Evolutionary conservation across 2,888 invertebrate species (phyloP).

Genomic region (Eledone cirrhosa): DNA sequence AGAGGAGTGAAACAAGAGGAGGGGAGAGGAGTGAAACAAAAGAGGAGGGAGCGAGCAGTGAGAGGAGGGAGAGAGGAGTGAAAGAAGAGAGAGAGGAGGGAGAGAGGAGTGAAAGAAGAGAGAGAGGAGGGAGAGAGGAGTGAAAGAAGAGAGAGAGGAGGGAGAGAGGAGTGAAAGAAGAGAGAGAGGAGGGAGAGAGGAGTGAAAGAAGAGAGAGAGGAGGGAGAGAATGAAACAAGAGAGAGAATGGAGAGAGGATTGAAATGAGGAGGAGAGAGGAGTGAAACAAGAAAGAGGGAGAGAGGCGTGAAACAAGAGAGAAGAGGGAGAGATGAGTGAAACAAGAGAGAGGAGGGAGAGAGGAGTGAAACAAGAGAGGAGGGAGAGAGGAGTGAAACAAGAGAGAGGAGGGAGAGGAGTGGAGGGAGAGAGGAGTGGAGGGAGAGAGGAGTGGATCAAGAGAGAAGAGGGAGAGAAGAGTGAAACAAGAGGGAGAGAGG

Average conservation of each 20-base stretch:
- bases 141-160: too few species aligned
- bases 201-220: neutral
- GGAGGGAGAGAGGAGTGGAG: conserved; percentile 11
- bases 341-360: neutral
- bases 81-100: too few species aligned
- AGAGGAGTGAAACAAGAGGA: too few species aligned
- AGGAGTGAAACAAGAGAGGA: neutral
- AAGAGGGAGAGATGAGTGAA: neutral
- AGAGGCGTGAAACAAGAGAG: neutral
- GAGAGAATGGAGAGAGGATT: conserved; percentile 37
- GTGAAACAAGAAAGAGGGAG: conserved; percentile 16
- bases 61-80: too few species aligned
- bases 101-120: too few species aligned
- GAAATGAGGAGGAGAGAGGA: neutral
- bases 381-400: neutral
- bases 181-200: neutral
- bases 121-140: too few species aligned
- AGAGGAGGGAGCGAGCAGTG: too few species aligned
- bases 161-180: too few species aligned
- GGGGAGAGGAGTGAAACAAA: too few species aligned
- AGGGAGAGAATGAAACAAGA: conserved; percentile 37
- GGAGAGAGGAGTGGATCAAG: too few species aligned
- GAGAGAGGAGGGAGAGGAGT: conserved; percentile 34
- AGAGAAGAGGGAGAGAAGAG: too few species aligned
- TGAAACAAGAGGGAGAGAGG: conserved; percentile 31